Evolutionary conservation across 1,140 invertebrate genomes (phyloP).

Genomic region (Drosophila lowei): DNA sequence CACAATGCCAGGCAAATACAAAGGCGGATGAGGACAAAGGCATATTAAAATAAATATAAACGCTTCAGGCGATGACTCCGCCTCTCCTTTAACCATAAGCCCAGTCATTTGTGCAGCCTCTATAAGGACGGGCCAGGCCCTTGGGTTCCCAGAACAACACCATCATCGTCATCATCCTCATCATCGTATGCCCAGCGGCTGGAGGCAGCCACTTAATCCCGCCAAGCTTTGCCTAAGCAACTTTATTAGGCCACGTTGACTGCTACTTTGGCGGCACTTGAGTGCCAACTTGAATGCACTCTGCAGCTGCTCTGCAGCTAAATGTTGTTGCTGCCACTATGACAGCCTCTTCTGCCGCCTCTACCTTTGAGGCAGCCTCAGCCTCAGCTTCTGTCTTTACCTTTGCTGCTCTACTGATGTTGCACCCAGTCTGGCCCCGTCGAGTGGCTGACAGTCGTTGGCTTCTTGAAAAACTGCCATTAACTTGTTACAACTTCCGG

Average conservation of each 20-base stretch:
- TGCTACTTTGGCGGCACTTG: slow-evolving; percentile 73
- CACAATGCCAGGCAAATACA: slow-evolving; percentile 46
- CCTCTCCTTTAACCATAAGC: no score
- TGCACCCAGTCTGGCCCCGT: slow-evolving; percentile 15
- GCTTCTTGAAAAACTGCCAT: slow-evolving; percentile 76
- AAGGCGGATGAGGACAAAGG: slow-evolving; percentile 38
- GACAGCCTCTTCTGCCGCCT: slow-evolving; percentile 29
- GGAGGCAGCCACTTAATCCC: slow-evolving; percentile 47
- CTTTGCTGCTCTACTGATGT: slow-evolving; percentile 12
- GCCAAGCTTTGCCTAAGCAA: slow-evolving; percentile 58
- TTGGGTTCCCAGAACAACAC: slow-evolving; percentile 28
- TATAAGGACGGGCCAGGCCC: not conserved
- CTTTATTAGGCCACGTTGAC: slow-evolving; percentile 80
- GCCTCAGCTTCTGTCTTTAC: slow-evolving; percentile 2
- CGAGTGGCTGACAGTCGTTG: slow-evolving; percentile 68
- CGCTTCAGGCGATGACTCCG: no score
- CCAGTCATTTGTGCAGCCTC: no score
- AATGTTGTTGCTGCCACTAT: slow-evolving; percentile 35
- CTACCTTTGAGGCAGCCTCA: no score
- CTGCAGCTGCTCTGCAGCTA: slow-evolving; percentile 42
- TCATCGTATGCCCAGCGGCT: slow-evolving; percentile 13
- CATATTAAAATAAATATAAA: slow-evolving; percentile 54
- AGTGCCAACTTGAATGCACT: slow-evolving; percentile 77
- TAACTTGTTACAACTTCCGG: slow-evolving; percentile 81
- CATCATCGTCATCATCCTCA: slow-evolving; percentile 8